Evolutionary conservation across 2,113 vertebrate genomes (phyloP).

Genomic region (Chloebia gouldiae): DNA sequence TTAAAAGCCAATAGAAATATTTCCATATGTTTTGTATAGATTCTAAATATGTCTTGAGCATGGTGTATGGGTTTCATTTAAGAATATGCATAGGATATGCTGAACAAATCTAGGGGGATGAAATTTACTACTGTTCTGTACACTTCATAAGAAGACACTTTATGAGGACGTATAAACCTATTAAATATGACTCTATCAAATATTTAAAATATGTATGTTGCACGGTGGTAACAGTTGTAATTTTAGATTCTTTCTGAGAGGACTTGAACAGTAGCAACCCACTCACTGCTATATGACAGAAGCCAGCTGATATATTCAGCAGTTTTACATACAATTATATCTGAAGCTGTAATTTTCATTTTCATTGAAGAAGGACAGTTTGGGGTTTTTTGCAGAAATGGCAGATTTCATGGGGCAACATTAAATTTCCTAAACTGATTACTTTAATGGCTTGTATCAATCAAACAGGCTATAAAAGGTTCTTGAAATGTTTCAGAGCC

Average conservation of each 20-base stretch:
- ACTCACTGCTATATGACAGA: neutral
- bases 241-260: neutral
- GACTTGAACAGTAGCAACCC: neutral
- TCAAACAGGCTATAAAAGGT: neutral
- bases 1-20: neutral
- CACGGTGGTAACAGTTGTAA: accelerated
- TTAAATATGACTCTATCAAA: neutral
- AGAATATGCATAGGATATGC: neutral
- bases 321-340: neutral
- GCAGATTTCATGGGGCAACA: neutral
- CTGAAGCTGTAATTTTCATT: neutral
- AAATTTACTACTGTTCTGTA: neutral
- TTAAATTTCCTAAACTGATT: slow-evolving; percentile 9
- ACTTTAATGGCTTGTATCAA: neutral
- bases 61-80: neutral
- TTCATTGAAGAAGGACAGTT: neutral
- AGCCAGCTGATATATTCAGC: neutral
- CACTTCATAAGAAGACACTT: neutral
- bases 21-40: neutral
- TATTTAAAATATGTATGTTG: neutral
- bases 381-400: neutral
- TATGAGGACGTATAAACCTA: neutral
- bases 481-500: neutral
- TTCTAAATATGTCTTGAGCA: neutral
- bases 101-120: neutral